phyloP scores from a whole-genome alignment of 1,140 invertebrate species.

The Anadara kagoshimensis region DNA sequence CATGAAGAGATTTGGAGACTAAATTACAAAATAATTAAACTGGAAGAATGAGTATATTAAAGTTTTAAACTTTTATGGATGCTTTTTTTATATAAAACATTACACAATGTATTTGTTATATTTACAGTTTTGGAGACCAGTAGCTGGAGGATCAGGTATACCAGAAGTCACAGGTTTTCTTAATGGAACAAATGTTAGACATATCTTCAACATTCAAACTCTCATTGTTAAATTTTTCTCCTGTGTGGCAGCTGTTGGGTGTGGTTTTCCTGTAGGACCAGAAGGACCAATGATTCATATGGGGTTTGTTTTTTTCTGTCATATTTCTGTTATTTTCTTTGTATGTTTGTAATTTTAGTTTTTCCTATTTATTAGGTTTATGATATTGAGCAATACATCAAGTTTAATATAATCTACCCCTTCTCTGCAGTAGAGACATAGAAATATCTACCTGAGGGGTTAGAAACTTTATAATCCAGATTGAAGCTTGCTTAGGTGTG shows the following conservation, averaged over 20 bases:
- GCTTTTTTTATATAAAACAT: background rate
- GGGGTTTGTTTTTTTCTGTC: slow-evolving; percentile 54
- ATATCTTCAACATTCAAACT: slow-evolving; percentile 74
- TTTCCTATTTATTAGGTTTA: too few relatives aligned
- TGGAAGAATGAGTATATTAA: background rate
- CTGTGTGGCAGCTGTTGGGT: slow-evolving; percentile 72
- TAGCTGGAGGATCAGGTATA: slow-evolving; percentile 74
- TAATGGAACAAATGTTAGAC: slow-evolving; percentile 73
- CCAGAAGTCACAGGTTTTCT: slow-evolving; percentile 75
- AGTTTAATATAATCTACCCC: too few relatives aligned
- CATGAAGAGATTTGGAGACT: too few relatives aligned
- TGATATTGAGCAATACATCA: too few relatives aligned
- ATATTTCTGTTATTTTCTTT: too few relatives aligned
- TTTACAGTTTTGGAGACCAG: slow-evolving; percentile 70
- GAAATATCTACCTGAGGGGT: too few relatives aligned
- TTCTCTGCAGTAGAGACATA: too few relatives aligned
- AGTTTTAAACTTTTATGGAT: slow-evolving; percentile 1
- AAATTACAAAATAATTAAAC: too few relatives aligned
- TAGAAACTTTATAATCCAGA: too few relatives aligned
- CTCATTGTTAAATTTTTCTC: slow-evolving; percentile 74
- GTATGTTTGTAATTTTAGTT: too few relatives aligned
- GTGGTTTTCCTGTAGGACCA: slow-evolving; percentile 74
- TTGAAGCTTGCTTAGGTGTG: too few relatives aligned
- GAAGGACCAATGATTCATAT: slow-evolving; percentile 75
- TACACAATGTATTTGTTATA: background rate